Base-by-base conservation (phyloP, 2,113 vertebrate species). In the Gambusia affinis region DNA sequence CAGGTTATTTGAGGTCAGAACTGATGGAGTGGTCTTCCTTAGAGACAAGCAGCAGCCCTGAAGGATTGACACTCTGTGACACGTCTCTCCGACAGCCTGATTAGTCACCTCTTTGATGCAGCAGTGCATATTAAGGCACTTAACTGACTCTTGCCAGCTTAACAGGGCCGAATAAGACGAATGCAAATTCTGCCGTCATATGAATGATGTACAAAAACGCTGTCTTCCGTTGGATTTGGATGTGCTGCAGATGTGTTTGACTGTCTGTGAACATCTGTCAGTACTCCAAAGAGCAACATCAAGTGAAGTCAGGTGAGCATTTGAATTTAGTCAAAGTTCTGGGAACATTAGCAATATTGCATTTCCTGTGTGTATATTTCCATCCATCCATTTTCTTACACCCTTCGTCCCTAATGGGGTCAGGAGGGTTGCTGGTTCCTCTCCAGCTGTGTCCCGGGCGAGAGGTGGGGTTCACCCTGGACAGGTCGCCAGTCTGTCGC, bases 91-190 rank as follows among this genome's bases (percentile, higher is more conserved):
- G 39, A 82, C 86, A 82, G 86, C 81, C 89, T 90, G 88, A 93
- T 92, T 88, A 89, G 86, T 88, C 83, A 81, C 83, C 79, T 87
- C 86, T 88, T 85, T 90, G 87, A 91, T 91, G 86, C 75, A 79
- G 78, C 72, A 67, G 86, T 76, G 70, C 81, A 79, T 82, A 86
- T 89, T 87, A 89, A 80, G 67, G 80, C 77, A 87, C 71, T 86
- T 82, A 73, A 84, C 69, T 66, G 64, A 84, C 78, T 79, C 82
- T 75, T 73, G 28, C 31, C 63, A 35, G 54, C 66, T 82, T 71
- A 86, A 86, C 76, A 65, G 57, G 27, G 67, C 75, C 81, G 75
- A 86, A 88, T 75, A 68, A 83, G 81, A 76, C 54, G 71, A 77
- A 87, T 75, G 42, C 31, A 44, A 60, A 69, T 67, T 60, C 76